Evolutionary conservation across 2,797 vertebrate genomes (phyloP).

Genomic region (Eulemur albifrons): DNA sequence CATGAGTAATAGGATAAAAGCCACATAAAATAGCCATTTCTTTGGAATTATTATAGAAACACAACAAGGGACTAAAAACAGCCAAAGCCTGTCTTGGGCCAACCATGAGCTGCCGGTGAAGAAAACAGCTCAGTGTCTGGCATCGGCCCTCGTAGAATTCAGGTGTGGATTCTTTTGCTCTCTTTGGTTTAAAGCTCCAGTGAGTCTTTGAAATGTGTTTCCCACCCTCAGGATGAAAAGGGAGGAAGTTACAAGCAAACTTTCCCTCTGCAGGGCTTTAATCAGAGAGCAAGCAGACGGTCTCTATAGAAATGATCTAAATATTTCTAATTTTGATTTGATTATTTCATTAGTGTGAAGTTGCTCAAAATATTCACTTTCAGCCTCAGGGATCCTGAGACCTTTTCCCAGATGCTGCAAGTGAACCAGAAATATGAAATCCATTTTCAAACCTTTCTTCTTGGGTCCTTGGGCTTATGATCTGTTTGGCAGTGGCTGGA

Average conservation of each 20-base stretch:
- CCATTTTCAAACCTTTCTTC: neutral
- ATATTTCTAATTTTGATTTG: conserved; percentile 28
- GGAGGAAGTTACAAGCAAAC: neutral
- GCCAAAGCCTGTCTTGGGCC: neutral
- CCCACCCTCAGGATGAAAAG: neutral
- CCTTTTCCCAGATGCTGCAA: neutral
- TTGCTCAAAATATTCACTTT: neutral
- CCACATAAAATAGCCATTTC: conserved; percentile 66
- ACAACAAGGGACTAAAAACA: conserved; percentile 15
- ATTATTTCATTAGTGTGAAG: conserved; percentile 23
- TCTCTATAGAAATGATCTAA: neutral
- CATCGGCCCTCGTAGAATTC: neutral
- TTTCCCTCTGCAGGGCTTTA: neutral
- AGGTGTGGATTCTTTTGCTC: rapidly evolving
- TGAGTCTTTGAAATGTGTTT: neutral
- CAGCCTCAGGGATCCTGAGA: conserved; percentile 32
- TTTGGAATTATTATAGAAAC: conserved; percentile 12
- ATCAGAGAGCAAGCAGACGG: neutral
- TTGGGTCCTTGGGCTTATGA: neutral
- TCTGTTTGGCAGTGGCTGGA: neutral
- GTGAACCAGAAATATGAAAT: neutral
- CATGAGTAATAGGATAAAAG: conserved; percentile 70
- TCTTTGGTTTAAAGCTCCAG: neutral
- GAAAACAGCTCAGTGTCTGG: neutral
- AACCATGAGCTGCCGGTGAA: neutral